A percentile compares a stretch with the other conserved stretches of the same genome.
Evolutionary conservation across 1,140 invertebrate genomes (phyloP).

Genomic region (Trachymyrmex cornetzi): DNA sequence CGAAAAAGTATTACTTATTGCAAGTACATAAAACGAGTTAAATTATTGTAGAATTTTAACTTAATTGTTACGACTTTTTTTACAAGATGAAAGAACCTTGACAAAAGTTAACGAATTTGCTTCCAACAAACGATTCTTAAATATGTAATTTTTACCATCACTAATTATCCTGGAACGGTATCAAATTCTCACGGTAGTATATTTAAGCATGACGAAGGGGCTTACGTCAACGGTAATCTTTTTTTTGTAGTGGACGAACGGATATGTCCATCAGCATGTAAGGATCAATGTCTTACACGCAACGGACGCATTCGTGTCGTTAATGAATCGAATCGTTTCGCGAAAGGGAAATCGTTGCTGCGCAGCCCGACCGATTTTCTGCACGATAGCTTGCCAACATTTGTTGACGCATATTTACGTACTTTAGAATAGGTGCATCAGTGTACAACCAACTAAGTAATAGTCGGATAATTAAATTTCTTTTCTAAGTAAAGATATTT

Average conservation of each 20-base stretch:
- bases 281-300: conserved; percentile 16
- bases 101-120: conserved; percentile 1
- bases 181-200: conserved; percentile 16
- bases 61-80: conserved; percentile 28
- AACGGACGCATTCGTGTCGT: conserved; percentile 58
- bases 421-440: conserved; percentile 14
- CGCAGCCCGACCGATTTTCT: conserved; percentile 67
- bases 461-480: conserved; percentile 11
- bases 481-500: background rate
- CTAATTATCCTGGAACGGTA: conserved; percentile 22
- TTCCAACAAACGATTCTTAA: background rate
- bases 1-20: background rate
- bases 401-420: conserved; percentile 27
- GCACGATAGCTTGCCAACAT: conserved; percentile 59
- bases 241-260: conserved; percentile 25
- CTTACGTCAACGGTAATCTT: conserved; percentile 35
- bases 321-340: conserved; percentile 69
- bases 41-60: conserved; percentile 50
- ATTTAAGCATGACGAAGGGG: conserved; percentile 42
- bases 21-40: conserved; percentile 19
- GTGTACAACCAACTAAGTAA: conserved; percentile 3
- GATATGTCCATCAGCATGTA: conserved; percentile 39
- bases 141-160: background rate
- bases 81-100: background rate
- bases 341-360: conserved; percentile 71